Conservation (phyloP, 2,888 invertebrate species). For the Caradrina clavipalpis region DNA sequence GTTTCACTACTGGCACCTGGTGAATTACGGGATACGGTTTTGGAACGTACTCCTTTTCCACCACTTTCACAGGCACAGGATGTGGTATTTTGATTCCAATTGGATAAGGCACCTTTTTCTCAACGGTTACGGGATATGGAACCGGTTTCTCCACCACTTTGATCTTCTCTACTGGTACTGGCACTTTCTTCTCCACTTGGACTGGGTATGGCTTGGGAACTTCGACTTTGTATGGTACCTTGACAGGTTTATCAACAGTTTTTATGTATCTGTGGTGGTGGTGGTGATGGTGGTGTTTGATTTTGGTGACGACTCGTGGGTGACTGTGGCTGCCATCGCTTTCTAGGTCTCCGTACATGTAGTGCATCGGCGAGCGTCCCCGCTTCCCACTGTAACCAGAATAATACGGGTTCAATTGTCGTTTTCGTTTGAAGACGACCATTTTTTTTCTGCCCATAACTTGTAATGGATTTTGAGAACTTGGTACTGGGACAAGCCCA, state of each 20-base stretch:
- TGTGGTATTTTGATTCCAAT: slow-evolving; percentile 86
- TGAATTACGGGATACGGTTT: slow-evolving; percentile 87
- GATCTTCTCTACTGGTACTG: slow-evolving; percentile 79
- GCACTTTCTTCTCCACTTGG: slow-evolving; percentile 84
- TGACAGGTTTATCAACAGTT: slow-evolving; percentile 90
- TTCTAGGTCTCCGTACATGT: slow-evolving; percentile 74
- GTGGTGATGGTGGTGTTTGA: slow-evolving; percentile 92
- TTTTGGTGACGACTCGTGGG: slow-evolving; percentile 80
- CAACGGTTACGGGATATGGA: slow-evolving; percentile 85
- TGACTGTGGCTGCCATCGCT: slow-evolving; percentile 75
- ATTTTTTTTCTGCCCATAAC: slow-evolving; percentile 76
- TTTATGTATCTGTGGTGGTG: slow-evolving; percentile 92
- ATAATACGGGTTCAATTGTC: slow-evolving; percentile 76
- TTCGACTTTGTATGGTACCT: slow-evolving; percentile 88
- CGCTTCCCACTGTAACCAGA: slow-evolving; percentile 80
- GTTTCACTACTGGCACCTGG: slow-evolving; percentile 83
- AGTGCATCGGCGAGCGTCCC: slow-evolving; percentile 69
- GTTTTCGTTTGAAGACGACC: slow-evolving; percentile 78
- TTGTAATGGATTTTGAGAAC: slow-evolving; percentile 66
- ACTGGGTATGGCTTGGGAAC: slow-evolving; percentile 90
- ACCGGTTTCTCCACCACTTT: slow-evolving; percentile 81
- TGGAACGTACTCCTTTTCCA: slow-evolving; percentile 88
- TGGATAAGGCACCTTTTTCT: slow-evolving; percentile 87
- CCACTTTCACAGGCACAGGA: slow-evolving; percentile 88
- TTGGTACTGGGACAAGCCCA: slow-evolving; percentile 78